A percentile compares a stretch with the other conserved stretches of the same genome.
Evolutionary conservation across 2,113 vertebrate genomes (phyloP).

Genomic region (Arothron firmamentum): DNA sequence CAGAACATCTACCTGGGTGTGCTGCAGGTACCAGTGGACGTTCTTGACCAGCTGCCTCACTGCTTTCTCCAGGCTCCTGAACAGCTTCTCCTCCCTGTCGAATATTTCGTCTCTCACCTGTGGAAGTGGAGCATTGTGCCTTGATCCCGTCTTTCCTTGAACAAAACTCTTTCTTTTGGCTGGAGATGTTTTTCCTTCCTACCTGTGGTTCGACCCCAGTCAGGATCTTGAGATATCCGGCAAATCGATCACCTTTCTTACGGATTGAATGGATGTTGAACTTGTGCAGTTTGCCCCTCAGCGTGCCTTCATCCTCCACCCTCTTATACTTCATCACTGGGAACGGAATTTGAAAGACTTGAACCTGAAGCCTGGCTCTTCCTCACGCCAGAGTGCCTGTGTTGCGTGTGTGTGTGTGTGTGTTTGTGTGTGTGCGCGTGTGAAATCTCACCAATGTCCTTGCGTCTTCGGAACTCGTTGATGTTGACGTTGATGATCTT

Average conservation of each 20-base stretch:
- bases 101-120: slow-evolving; percentile 93
- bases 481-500: slow-evolving; percentile 91
- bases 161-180: background rate
- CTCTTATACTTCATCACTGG: slow-evolving; percentile 94
- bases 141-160: background rate
- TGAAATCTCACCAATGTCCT: slow-evolving; percentile 84
- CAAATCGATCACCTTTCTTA: slow-evolving; percentile 95
- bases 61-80: slow-evolving; percentile 89
- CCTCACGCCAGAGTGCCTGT: background rate
- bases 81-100: slow-evolving; percentile 88
- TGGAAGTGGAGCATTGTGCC: slow-evolving; percentile 20
- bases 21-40: slow-evolving; percentile 77
- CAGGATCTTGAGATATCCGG: slow-evolving; percentile 90
- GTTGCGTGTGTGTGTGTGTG: background rate
- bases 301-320: slow-evolving; percentile 86
- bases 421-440: background rate
- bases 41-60: slow-evolving; percentile 85
- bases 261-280: slow-evolving; percentile 94
- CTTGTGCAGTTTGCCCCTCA: slow-evolving; percentile 89
- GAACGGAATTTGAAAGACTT: background rate
- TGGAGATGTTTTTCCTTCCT: slow-evolving; percentile 23
- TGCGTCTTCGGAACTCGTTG: slow-evolving; percentile 93
- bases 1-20: slow-evolving; percentile 75
- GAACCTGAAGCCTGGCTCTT: background rate
- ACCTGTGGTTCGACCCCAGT: slow-evolving; percentile 92